Evolutionary conservation across 2,888 invertebrate species (phyloP), one percentile per base, ranked within the genome.

Genomic region (Caenorhabditis sinica): DNA sequence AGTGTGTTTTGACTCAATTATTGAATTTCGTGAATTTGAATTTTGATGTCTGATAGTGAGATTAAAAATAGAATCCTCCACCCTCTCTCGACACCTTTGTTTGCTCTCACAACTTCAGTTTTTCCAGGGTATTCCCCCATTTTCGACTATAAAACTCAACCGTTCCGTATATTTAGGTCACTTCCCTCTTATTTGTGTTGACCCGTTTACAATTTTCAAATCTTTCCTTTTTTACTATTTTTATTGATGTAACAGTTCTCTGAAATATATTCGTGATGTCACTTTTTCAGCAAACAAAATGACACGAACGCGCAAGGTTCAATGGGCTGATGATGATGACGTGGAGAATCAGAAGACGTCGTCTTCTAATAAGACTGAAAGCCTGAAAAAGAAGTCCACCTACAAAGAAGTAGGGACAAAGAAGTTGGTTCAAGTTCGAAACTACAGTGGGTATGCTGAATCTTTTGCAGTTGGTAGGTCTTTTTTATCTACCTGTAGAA

Each of bases 281-380:
- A 8, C 36, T n/a, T 61, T 60, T 61, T 73, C 40, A 23, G 43
- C 13, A 25, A 45, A 49, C 51, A 63, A 43, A 68, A 82, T 74
- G 74, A 56, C 63, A 61, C 68, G 69, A 43, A 23, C 71, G 0
- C 76, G 76, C 0, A 82, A 72, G 72, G 82, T 82, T 51, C 82
- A 82, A 66, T 82, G 82, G 82, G 82, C 82, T 49, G 82, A 82
- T 33, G 82, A 82, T 28, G 51, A 71, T 49, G 69, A 49, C n/a
- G 65, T 69, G 8, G 69, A 66, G 58, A 49, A 61, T 69, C 68
- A 71, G 60, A 71, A 68, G 36, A 53, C 36, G 49, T 68, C 68
- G 30, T 68, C 68, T 0, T 23, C 68, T 30, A 25, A 51, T 9
- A 58, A 58, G 13, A 53, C 68, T 30, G 66, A 49, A 49, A 11